These are phyloP conservation scores for Zelleria hepariella DNA, from an alignment of 2,888 invertebrate species.

Conservation along the genomic window DNA sequence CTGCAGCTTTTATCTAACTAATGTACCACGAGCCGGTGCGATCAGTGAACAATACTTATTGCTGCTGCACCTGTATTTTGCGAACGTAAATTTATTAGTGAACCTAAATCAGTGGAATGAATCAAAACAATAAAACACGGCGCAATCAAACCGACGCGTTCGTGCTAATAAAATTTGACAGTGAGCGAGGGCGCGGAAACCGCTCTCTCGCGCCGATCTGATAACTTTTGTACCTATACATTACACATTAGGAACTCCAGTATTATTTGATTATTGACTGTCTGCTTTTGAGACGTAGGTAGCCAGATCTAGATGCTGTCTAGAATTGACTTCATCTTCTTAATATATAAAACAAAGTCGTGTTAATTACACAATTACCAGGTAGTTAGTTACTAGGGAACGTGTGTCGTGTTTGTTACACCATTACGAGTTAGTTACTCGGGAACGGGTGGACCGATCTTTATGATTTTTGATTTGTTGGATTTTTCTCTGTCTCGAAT, in stretches of 20 bases:
- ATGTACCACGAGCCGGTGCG: neutral
- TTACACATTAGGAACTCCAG: neutral
- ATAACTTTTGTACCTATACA: neutral
- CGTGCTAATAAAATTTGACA: neutral
- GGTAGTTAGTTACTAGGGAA: too few species aligned
- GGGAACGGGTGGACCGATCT: too few species aligned
- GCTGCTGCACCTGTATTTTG: neutral
- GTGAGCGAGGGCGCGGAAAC: neutral
- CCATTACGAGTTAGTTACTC: too few species aligned
- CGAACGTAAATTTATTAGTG: neutral
- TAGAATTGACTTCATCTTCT: neutral
- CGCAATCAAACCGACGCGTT: neutral
- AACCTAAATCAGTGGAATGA: neutral
- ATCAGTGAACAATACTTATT: neutral
- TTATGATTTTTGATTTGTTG: too few species aligned
- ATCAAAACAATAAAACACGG: neutral
- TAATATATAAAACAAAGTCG: too few species aligned
- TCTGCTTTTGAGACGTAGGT: neutral
- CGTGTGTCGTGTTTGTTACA: too few species aligned
- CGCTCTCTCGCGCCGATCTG: neutral
- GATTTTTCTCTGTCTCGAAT: too few species aligned
- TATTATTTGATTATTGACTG: neutral
- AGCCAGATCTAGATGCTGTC: neutral
- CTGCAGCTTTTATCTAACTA: neutral
- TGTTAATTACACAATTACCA: too few species aligned